A percentile compares a stretch with the other conserved stretches of the same genome.
These are phyloP conservation scores for Grammomys surdaster DNA, from an alignment of 2,113 vertebrate species.

Conservation along the genomic window DNA sequence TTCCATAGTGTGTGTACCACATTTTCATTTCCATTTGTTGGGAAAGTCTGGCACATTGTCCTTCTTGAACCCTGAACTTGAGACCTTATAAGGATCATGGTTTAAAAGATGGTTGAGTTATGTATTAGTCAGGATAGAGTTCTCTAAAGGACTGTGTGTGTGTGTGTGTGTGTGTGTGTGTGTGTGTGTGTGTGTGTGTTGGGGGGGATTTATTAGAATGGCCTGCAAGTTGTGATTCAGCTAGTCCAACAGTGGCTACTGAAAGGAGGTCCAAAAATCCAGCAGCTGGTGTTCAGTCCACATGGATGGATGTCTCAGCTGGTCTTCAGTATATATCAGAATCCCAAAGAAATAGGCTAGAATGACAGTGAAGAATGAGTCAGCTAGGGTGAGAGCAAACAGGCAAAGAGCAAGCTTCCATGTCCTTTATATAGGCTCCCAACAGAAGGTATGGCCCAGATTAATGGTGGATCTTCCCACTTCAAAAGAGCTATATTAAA, in stretches of 20 bases:
- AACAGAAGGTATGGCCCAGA: neutral
- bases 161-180: too few species aligned
- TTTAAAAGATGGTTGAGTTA: neutral
- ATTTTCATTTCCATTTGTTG: neutral
- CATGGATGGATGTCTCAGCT: neutral
- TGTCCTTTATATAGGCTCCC: neutral
- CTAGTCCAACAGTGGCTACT: neutral
- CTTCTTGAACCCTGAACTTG: neutral
- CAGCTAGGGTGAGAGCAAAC: neutral
- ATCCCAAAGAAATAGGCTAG: neutral
- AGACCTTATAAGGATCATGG: neutral
- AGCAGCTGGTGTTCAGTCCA: neutral
- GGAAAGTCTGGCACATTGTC: too few species aligned
- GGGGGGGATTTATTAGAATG: neutral
- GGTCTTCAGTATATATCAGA: neutral
- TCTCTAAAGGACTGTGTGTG: neutral
- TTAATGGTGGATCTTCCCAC: neutral
- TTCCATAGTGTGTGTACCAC: neutral
- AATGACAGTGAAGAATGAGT: neutral
- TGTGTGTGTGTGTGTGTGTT: too few species aligned
- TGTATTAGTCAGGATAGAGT: neutral
- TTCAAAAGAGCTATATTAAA: neutral
- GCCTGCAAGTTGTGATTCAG: neutral
- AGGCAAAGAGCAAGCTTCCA: neutral
- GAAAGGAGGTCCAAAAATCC: neutral